Conservation (phyloP, 92 coral and sea anemone species). For the Paramuricea clavata region DNA sequence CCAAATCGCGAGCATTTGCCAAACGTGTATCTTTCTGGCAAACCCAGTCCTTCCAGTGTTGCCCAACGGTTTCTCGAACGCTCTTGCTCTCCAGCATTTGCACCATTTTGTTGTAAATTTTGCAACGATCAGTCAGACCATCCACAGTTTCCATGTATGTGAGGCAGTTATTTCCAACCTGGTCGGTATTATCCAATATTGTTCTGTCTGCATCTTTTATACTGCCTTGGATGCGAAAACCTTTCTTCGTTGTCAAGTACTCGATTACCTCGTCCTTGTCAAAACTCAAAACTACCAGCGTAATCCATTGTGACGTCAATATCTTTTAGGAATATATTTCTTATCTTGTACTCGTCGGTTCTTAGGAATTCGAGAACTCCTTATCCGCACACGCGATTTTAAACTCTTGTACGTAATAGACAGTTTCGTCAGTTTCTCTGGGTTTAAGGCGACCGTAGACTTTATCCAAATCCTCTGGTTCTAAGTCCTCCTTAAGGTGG, state of each 20-base stretch:
- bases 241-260: constrained; percentile 13
- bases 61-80: constrained; percentile 23
- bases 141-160: too few species aligned
- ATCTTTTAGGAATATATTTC: too few species aligned
- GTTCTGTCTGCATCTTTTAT: too few species aligned
- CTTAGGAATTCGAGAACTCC: too few species aligned
- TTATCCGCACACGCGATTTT: too few species aligned
- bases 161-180: too few species aligned
- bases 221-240: constrained; percentile 36
- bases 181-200: too few species aligned
- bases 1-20: constrained; percentile 45
- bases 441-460: constrained; percentile 32
- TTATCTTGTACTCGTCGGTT: too few species aligned
- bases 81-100: constrained; percentile 20
- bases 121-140: too few species aligned
- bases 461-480: background rate
- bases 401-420: constrained; percentile 43
- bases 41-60: background rate
- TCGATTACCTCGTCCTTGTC: constrained; percentile 47
- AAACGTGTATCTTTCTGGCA: too few species aligned
- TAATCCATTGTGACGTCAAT: constrained; percentile 58
- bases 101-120: background rate
- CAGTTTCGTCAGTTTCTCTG: constrained; percentile 22
- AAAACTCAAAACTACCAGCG: constrained; percentile 53
- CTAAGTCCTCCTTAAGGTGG: background rate